Conservation (phyloP, 2,888 invertebrate genomes). For the Machimus rusticus region DNA sequence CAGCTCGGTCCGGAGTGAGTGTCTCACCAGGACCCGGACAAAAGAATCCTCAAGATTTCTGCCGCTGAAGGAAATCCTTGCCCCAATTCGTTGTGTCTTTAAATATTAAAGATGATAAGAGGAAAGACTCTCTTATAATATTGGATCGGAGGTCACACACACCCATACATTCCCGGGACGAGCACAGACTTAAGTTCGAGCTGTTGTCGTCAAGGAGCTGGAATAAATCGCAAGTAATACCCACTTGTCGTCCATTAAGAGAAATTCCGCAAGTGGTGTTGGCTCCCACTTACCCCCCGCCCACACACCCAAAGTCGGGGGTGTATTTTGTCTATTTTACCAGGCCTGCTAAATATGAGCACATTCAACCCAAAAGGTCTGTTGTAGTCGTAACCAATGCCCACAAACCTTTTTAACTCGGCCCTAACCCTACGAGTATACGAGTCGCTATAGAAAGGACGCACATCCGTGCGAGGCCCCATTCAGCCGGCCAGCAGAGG, state of each 20-base stretch:
- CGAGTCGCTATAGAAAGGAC: slow-evolving; percentile 15
- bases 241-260: slow-evolving; percentile 50
- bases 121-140: not conserved
- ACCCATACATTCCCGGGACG: not conserved
- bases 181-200: not conserved
- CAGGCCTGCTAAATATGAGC: slow-evolving; percentile 16
- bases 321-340: slow-evolving; percentile 29
- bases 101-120: slow-evolving; percentile 24
- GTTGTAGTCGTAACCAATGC: slow-evolving; percentile 8
- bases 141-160: not conserved
- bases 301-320: slow-evolving; percentile 43
- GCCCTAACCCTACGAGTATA: not conserved
- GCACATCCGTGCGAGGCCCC: not conserved
- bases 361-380: slow-evolving; percentile 15
- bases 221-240: slow-evolving; percentile 50
- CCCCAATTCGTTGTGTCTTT: not conserved
- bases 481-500: not conserved
- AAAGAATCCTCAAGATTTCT: not conserved
- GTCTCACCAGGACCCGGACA: not conserved
- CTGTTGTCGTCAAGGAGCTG: slow-evolving; percentile 35
- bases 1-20: not conserved
- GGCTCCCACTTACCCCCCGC: slow-evolving; percentile 45
- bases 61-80: not conserved
- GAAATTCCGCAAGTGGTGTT: slow-evolving; percentile 45
- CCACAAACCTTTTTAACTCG: slow-evolving; percentile 37